Evolutionary conservation across 2,888 invertebrate genomes (phyloP).

Genomic region (Entomobrya multifasciata): DNA sequence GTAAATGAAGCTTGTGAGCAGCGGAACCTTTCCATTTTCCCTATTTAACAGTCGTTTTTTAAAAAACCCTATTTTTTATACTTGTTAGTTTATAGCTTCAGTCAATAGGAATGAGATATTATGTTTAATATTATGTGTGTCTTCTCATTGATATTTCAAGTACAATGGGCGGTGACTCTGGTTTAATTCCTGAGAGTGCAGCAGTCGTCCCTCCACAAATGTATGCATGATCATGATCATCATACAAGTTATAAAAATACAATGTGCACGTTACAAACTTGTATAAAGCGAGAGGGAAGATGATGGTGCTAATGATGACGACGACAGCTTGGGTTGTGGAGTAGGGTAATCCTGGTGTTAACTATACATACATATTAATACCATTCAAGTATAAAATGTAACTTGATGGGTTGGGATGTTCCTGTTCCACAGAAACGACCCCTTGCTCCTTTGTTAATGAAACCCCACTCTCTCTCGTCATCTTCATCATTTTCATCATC

Average conservation of each 20-base stretch:
- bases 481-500: constrained; percentile 19
- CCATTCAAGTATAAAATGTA: not conserved
- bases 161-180: constrained; percentile 65
- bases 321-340: not conserved
- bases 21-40: constrained; percentile 51
- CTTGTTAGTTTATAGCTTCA: constrained; percentile 2
- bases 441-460: constrained; percentile 21
- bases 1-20: constrained; percentile 59
- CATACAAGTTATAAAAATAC: not conserved
- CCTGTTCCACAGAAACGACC: constrained; percentile 3
- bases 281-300: not conserved
- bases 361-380: not conserved
- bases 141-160: constrained; percentile 70
- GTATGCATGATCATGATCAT: constrained; percentile 66
- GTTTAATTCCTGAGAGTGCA: constrained; percentile 35
- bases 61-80: constrained; percentile 29
- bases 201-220: constrained; percentile 33
- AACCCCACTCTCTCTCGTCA: not conserved
- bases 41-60: constrained; percentile 31
- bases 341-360: constrained; percentile 20
- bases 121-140: constrained; percentile 44
- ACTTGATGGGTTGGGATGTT: constrained; percentile 28
- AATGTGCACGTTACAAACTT: not conserved
- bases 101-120: constrained; percentile 43
- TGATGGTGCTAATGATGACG: constrained; percentile 13